Evolutionary conservation across 2,113 vertebrate genomes (phyloP).

Genomic region (Asarcornis scutulata): DNA sequence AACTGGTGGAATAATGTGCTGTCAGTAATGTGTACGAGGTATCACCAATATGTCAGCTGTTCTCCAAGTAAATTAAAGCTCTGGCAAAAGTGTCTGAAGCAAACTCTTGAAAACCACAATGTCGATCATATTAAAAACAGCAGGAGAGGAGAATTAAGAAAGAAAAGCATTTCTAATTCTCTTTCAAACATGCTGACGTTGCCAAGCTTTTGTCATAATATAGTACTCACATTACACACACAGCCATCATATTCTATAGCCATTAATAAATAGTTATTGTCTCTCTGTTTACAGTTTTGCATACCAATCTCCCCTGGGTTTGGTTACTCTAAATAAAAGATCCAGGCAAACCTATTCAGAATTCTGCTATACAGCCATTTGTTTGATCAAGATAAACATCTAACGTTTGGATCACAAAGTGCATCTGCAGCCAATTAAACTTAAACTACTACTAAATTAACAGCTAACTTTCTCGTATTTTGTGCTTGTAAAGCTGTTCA

Average conservation of each 20-base stretch:
- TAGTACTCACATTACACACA: conserved; percentile 75
- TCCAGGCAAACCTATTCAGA: conserved; percentile 62
- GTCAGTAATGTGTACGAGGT: conserved; percentile 30
- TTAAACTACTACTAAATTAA: conserved; percentile 66
- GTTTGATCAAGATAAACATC: conserved; percentile 41
- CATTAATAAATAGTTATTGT: conserved; percentile 77
- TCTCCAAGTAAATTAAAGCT: conserved; percentile 78
- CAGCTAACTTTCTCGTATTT: conserved; percentile 52
- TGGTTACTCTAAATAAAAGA: conserved; percentile 62
- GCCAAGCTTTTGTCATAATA: conserved; percentile 83
- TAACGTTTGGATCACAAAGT: conserved; percentile 57
- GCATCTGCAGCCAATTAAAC: conserved; percentile 58
- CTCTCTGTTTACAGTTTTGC: conserved; percentile 71
- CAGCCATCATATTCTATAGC: conserved; percentile 70
- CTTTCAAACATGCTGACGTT: conserved; percentile 74
- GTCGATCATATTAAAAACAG: conserved; percentile 83
- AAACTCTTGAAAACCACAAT: conserved; percentile 77
- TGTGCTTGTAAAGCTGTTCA: conserved; percentile 33
- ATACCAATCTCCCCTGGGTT: conserved; percentile 60
- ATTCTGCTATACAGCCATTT: conserved; percentile 43
- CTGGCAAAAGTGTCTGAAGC: conserved; percentile 75
- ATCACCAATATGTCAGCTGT: conserved; percentile 68
- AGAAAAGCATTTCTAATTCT: conserved; percentile 85
- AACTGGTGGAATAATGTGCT: neutral
- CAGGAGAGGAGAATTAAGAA: conserved; percentile 81